Evolutionary conservation across 2,797 vertebrate species (phyloP).

Genomic region (Meriones psammophilus): DNA sequence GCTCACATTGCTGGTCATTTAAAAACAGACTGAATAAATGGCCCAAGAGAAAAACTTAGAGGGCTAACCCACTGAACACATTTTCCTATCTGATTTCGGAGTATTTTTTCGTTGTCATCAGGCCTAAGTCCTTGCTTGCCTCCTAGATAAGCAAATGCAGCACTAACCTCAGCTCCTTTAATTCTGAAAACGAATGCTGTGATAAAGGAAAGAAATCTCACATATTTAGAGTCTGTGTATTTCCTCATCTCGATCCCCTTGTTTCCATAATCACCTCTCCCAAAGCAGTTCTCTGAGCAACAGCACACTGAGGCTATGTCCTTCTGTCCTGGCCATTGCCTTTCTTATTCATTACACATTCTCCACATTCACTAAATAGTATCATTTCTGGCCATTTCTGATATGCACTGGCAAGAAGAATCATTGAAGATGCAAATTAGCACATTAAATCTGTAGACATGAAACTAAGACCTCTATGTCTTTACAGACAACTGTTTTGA

Average conservation of each 20-base stretch:
- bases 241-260: background rate
- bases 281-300: background rate
- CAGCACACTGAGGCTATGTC: background rate
- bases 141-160: background rate
- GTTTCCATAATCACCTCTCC: constrained; percentile 66
- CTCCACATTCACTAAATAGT: background rate
- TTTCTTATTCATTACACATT: background rate
- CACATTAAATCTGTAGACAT: background rate
- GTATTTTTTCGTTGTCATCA: background rate
- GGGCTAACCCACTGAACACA: background rate
- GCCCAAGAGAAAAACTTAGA: background rate
- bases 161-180: background rate
- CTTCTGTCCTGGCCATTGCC: background rate
- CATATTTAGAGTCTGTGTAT: background rate
- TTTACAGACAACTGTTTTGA: background rate
- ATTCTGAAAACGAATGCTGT: constrained; percentile 26
- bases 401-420: background rate
- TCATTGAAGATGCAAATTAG: background rate
- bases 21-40: constrained; percentile 28
- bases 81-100: constrained; percentile 11
- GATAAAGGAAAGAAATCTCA: background rate
- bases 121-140: constrained; percentile 12
- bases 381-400: background rate
- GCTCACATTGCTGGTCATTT: background rate
- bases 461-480: background rate